phyloP scores from a whole-genome alignment of 2,888 invertebrate species.

The Platynereis dumerilii region DNA sequence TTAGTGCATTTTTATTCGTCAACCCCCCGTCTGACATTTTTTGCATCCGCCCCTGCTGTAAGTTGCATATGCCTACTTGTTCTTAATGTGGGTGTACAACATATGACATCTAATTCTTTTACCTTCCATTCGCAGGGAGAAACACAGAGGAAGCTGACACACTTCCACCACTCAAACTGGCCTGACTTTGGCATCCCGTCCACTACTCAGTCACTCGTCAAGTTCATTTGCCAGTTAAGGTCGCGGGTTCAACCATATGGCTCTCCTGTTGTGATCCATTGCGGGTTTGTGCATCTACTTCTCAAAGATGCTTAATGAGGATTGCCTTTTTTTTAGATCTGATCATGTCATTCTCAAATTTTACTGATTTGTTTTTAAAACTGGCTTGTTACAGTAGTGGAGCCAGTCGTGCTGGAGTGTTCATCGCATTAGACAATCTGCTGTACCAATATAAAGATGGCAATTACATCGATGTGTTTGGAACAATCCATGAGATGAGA shows the following conservation, averaged over 20 bases:
- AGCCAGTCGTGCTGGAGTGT: conserved; percentile 85
- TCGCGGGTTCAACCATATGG: conserved; percentile 36
- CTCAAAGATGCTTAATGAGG: no score
- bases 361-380: no score
- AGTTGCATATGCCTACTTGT: no score
- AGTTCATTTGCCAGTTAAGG: conserved; percentile 31
- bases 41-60: no score
- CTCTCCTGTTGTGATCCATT: conserved; percentile 91
- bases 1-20: no score
- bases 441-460: conserved; percentile 82
- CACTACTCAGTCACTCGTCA: conserved; percentile 70
- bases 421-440: conserved; percentile 93
- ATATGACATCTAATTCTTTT: no score
- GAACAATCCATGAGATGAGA: conserved; percentile 94
- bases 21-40: no score
- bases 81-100: no score
- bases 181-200: conserved; percentile 94
- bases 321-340: no score
- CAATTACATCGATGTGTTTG: conserved; percentile 92
- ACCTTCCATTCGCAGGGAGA: conserved; percentile 37
- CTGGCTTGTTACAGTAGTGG: conserved; percentile 74
- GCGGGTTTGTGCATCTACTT: conserved; percentile 71
- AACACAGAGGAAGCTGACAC: conserved; percentile 65
- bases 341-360: no score
- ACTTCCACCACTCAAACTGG: conserved; percentile 95